Evolutionary conservation across 2,113 vertebrate species (phyloP), one percentile per base, ranked within the genome.

Genomic region (Eublepharis macularius): DNA sequence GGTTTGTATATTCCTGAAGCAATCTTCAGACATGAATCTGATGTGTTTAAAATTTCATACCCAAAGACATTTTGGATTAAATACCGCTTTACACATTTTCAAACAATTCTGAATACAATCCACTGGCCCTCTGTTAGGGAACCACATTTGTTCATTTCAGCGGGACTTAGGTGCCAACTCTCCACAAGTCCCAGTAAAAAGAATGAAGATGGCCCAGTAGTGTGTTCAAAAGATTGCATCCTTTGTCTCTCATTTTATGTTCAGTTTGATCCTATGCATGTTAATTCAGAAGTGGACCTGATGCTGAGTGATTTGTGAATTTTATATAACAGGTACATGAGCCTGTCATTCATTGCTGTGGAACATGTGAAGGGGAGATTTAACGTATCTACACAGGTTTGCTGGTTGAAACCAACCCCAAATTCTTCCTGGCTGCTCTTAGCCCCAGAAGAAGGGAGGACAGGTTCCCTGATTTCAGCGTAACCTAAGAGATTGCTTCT

Each of bases 21-120:
- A 21, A 94, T 95, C 94, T 96, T 95, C 89, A 91, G 93, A 92
- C 83, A 90, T 95, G 95, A 92, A 95, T 96, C 95, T 87, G 83
- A 51, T 91, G 86, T 95, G 93, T 95, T 96, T 95, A 96, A 97
- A 96, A 93, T 96, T 97, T 96, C 88, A 96, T 96, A 95, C 72
- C 93, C 84, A 92, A 94, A 91, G 85, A 89, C 84, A 92, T 94
- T 90, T 84, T 94, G 93, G 90, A 96, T 94, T 94, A 94, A 94
- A 95, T 90, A 47, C 90, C 95, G 86, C 80, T 81, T 91, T 26
- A 70, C 41, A 84, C 88, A 88, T 88, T 93, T 91, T 91, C 69
- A 80, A 69, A 36, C 51, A 63, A 85, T 79, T 24, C 32, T 21
- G 81, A 83, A 19, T 43, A 68, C 11, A 26, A 16, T 16, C 32